Evolutionary conservation across 2,797 vertebrate genomes (phyloP).

Genomic region (Mormyrops attenuatus): DNA sequence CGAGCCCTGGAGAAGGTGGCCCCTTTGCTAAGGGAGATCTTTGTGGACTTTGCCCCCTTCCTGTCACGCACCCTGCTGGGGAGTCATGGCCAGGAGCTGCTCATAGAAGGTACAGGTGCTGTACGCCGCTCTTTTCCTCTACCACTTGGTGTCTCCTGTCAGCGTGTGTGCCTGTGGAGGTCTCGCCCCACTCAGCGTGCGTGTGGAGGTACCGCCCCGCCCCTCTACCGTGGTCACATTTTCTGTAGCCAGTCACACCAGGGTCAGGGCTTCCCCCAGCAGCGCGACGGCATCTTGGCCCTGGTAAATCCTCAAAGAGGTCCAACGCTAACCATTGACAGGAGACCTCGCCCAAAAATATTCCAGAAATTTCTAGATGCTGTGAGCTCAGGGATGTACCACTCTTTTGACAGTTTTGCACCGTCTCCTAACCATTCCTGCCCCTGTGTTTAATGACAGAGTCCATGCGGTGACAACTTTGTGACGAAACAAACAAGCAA

Average conservation of each 20-base stretch:
- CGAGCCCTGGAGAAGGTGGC: constrained; percentile 97
- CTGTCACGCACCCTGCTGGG: constrained; percentile 91
- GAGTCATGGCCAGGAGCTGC: constrained; percentile 97
- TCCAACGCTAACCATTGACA: neutral
- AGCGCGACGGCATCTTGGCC: neutral
- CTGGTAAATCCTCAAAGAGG: neutral
- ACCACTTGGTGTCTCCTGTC: constrained; percentile 62
- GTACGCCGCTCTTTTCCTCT: constrained; percentile 55
- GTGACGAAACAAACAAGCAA: neutral
- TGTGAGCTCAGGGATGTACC: neutral
- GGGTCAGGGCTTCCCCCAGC: neutral
- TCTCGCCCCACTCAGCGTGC: neutral
- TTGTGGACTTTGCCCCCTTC: constrained; percentile 98
- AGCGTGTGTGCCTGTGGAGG: constrained; percentile 24
- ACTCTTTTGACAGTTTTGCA: neutral
- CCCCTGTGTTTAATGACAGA: neutral
- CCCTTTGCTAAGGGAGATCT: constrained; percentile 93
- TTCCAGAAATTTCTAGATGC: neutral
- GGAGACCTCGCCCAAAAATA: neutral
- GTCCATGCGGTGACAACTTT: neutral
- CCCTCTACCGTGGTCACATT: neutral
- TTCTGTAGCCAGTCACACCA: neutral
- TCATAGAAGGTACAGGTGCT: constrained; percentile 98
- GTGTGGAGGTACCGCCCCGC: neutral
- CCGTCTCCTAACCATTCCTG: neutral